Conservation (phyloP, 2,888 invertebrate genomes). For the Ernsta delagoae region DNA sequence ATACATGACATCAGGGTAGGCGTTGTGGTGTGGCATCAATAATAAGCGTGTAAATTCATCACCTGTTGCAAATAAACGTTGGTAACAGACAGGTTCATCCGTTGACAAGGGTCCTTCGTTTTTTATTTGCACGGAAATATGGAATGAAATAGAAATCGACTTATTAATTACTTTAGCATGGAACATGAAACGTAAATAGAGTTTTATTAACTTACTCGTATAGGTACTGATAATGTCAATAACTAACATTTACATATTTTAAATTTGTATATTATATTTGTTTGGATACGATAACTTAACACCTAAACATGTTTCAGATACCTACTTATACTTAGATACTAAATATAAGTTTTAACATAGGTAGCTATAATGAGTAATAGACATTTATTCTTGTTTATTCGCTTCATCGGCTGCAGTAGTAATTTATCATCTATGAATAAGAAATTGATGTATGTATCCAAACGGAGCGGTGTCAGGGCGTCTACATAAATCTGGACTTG, state of each 20-base stretch:
- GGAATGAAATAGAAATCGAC: not conserved
- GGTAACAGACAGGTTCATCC: conserved; percentile 4
- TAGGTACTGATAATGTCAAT: too few species aligned
- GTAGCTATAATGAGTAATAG: conserved; percentile 12
- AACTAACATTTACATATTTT: too few species aligned
- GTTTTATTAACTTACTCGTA: too few species aligned
- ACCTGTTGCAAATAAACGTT: conserved; percentile 17
- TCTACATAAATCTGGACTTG: conserved; percentile 46
- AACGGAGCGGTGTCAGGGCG: conserved; percentile 47
- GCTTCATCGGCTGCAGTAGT: conserved; percentile 37
- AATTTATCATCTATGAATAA: conserved; percentile 69
- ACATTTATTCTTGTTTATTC: conserved; percentile 10
- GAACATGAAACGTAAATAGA: too few species aligned
- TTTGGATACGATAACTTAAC: too few species aligned
- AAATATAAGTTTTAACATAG: not conserved
- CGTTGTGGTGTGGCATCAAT: conserved; percentile 10
- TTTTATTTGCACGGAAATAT: not conserved
- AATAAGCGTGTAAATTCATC: conserved; percentile 9
- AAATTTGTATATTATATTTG: too few species aligned
- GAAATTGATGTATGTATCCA: conserved; percentile 71
- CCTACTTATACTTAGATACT: too few species aligned
- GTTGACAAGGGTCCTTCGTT: not conserved
- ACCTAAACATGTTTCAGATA: too few species aligned
- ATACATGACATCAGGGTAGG: not conserved
- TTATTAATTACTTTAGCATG: too few species aligned